Conservation (phyloP, 1,140 invertebrate species). For the Nixonia krombeini region DNA sequence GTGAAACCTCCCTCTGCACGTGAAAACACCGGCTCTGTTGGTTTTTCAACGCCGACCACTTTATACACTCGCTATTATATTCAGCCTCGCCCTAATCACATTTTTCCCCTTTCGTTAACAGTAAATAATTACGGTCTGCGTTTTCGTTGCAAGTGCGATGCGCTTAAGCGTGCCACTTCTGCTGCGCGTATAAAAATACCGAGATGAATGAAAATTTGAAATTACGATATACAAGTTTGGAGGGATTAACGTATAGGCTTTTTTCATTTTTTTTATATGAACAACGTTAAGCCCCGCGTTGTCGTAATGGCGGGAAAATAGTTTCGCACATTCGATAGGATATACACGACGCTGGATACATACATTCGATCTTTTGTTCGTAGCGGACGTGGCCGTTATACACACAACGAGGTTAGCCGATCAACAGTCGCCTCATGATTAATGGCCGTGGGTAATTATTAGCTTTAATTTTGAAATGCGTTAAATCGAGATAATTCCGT, state of each 20-base stretch:
- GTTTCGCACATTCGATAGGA: too few species aligned
- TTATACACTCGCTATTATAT: conserved; percentile 30
- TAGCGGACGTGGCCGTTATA: neutral
- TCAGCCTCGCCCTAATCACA: conserved; percentile 17
- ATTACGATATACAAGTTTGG: too few species aligned
- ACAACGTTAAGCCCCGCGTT: too few species aligned
- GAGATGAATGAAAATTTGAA: too few species aligned
- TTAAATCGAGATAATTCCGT: conserved; percentile 35
- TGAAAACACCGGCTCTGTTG: conserved; percentile 27
- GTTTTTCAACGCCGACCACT: conserved; percentile 31
- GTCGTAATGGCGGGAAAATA: too few species aligned
- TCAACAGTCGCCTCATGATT: conserved; percentile 36
- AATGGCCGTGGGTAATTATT: conserved; percentile 37
- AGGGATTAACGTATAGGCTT: too few species aligned
- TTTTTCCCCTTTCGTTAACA: neutral
- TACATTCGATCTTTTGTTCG: conserved; percentile 34
- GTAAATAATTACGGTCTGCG: conserved; percentile 41
- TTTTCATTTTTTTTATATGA: too few species aligned
- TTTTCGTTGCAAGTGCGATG: too few species aligned
- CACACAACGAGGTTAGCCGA: conserved; percentile 14
- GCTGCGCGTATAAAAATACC: neutral
- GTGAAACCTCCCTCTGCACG: conserved; percentile 25
- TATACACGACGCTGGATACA: conserved; percentile 13
- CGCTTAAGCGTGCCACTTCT: too few species aligned
- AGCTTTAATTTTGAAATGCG: conserved; percentile 41